A percentile compares a stretch with the other conserved stretches of the same genome.
Evolutionary conservation across 2,113 vertebrate species (phyloP).

Genomic region (Marmota monax): DNA sequence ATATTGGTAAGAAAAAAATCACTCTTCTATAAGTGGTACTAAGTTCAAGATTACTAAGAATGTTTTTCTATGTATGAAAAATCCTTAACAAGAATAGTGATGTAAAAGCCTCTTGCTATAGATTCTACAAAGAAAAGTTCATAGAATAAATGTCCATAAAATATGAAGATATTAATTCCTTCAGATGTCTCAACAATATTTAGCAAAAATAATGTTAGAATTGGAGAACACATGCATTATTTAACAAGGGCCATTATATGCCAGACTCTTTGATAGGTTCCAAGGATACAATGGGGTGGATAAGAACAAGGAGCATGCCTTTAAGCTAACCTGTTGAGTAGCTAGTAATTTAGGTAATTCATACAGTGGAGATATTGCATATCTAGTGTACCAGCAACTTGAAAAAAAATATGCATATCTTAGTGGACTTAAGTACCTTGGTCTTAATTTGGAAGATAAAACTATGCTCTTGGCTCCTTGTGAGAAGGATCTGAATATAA

Average conservation of each 20-base stretch:
- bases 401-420: conserved; percentile 12
- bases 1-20: background rate
- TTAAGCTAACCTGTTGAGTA: background rate
- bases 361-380: background rate
- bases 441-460: conserved; percentile 6
- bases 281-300: background rate
- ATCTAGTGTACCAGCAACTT: background rate
- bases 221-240: background rate
- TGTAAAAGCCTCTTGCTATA: background rate
- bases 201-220: background rate
- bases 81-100: background rate
- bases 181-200: background rate
- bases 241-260: background rate
- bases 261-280: background rate
- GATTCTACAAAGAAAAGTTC: background rate
- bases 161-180: background rate
- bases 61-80: background rate
- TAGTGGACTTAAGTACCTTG: background rate
- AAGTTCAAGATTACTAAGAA: conserved; percentile 23
- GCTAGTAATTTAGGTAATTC: background rate
- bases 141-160: background rate
- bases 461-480: background rate
- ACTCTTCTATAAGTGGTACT: background rate
- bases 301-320: background rate
- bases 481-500: background rate